Conservation (phyloP, 1,140 invertebrate genomes). For the Pseudoatta argentina region DNA sequence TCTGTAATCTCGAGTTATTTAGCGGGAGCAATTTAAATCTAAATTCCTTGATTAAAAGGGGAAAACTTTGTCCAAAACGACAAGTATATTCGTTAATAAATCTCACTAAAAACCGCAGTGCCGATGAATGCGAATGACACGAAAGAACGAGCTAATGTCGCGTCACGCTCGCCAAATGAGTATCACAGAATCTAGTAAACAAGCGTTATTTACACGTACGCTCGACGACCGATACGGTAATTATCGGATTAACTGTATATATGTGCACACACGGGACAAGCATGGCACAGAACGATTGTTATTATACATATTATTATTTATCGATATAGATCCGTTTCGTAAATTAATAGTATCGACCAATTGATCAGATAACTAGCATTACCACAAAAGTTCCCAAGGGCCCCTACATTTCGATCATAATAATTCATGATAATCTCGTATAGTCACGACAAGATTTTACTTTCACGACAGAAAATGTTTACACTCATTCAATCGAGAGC, state of each 20-base stretch:
- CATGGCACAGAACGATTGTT: constrained; percentile 42
- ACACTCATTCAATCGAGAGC: background rate
- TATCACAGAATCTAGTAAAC: constrained; percentile 69
- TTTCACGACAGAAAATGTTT: constrained; percentile 9
- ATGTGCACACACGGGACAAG: constrained; percentile 4
- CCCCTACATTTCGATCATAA: background rate
- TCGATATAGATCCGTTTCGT: background rate
- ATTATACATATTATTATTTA: constrained; percentile 54
- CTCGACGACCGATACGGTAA: constrained; percentile 67
- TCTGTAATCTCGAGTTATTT: constrained; percentile 6
- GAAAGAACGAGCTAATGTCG: constrained; percentile 62
- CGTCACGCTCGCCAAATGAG: constrained; percentile 60
- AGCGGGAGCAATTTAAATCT: background rate
- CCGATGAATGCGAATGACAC: constrained; percentile 31
- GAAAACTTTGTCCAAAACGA: background rate
- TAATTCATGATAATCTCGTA: background rate
- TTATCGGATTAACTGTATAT: constrained; percentile 67
- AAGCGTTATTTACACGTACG: constrained; percentile 69
- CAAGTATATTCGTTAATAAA: constrained; percentile 38
- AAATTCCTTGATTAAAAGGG: constrained; percentile 9
- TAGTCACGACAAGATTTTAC: background rate
- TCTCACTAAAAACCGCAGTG: constrained; percentile 30
- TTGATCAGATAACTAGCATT: constrained; percentile 32
- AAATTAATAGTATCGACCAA: constrained; percentile 48
- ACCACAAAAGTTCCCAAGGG: background rate